These are phyloP conservation scores for Polypterus senegalus DNA, from an alignment of 2,113 vertebrate species.

Conservation along the genomic window DNA sequence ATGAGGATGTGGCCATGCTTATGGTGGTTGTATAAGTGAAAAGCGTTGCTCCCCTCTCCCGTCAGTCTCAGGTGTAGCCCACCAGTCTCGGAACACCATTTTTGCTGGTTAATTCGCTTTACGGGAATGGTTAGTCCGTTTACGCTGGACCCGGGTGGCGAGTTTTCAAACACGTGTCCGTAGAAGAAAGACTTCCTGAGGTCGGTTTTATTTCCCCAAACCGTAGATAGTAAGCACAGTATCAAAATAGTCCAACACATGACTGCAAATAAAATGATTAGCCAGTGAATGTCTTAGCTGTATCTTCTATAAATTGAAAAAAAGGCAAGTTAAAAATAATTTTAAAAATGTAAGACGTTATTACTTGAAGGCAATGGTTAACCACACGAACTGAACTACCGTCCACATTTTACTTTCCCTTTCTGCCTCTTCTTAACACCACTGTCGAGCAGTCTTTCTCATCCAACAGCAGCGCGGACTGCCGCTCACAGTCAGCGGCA, in stretches of 20 bases:
- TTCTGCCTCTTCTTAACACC: too few species aligned
- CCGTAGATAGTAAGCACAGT: conserved; percentile 33
- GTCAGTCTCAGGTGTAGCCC: conserved; percentile 52
- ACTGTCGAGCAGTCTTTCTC: conserved; percentile 23
- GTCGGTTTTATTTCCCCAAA: conserved; percentile 37
- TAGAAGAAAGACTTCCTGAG: conserved; percentile 55
- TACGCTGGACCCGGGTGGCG: conserved; percentile 60
- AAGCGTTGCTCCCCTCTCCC: conserved; percentile 56
- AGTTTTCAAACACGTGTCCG: conserved; percentile 71
- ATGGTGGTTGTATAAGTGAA: conserved; percentile 60
- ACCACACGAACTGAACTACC: too few species aligned
- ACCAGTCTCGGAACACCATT: conserved; percentile 43
- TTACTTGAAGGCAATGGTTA: too few species aligned
- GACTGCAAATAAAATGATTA: conserved; percentile 27
- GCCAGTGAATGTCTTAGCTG: conserved; percentile 20
- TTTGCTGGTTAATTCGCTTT: conserved; percentile 48
- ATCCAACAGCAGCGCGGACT: conserved; percentile 35
- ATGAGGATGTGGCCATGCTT: conserved; percentile 56
- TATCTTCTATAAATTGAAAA: background rate
- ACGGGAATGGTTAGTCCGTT: conserved; percentile 64
- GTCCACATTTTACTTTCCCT: too few species aligned
- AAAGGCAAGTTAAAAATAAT: background rate
- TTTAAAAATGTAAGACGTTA: background rate
- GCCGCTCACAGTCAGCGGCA: conserved; percentile 26
- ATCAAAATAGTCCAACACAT: conserved; percentile 49